These are phyloP conservation scores for Ploceus nigricollis DNA, from an alignment of 2,113 vertebrate genomes.

Conservation along the genomic window DNA sequence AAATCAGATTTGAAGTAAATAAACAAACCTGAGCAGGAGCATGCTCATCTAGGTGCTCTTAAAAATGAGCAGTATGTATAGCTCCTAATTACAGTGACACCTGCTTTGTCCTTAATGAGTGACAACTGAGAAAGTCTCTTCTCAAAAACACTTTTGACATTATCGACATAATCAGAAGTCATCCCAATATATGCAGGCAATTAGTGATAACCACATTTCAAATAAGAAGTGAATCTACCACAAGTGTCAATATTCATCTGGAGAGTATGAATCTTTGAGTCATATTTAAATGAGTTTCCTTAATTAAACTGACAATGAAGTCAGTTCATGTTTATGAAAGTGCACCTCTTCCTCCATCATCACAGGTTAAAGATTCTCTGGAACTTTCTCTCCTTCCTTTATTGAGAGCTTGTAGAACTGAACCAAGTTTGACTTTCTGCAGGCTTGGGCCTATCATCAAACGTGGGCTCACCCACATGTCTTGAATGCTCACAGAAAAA, in stretches of 20 bases:
- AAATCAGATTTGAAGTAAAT: background rate
- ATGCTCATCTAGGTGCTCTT: background rate
- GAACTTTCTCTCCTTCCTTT: background rate
- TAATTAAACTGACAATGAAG: constrained; percentile 48
- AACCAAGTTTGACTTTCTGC: background rate
- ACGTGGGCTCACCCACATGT: rapidly evolving
- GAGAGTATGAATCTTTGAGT: background rate
- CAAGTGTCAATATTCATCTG: constrained; percentile 29
- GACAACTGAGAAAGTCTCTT: constrained; percentile 7
- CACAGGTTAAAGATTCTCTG: background rate
- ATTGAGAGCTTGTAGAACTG: background rate
- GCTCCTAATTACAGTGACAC: constrained; percentile 3
- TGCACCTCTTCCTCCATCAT: background rate
- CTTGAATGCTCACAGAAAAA: background rate
- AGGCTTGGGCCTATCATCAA: background rate
- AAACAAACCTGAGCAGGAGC: background rate
- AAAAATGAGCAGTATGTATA: background rate
- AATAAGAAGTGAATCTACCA: background rate
- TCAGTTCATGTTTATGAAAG: constrained; percentile 27
- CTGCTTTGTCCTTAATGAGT: background rate
- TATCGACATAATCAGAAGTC: background rate
- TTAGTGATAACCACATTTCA: constrained; percentile 38
- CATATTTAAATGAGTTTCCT: constrained; percentile 44
- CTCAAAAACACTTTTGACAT: constrained; percentile 3
- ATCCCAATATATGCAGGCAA: constrained; percentile 22